Evolutionary conservation across 2,113 vertebrate genomes (phyloP).

Genomic region (Stercorarius parasiticus): DNA sequence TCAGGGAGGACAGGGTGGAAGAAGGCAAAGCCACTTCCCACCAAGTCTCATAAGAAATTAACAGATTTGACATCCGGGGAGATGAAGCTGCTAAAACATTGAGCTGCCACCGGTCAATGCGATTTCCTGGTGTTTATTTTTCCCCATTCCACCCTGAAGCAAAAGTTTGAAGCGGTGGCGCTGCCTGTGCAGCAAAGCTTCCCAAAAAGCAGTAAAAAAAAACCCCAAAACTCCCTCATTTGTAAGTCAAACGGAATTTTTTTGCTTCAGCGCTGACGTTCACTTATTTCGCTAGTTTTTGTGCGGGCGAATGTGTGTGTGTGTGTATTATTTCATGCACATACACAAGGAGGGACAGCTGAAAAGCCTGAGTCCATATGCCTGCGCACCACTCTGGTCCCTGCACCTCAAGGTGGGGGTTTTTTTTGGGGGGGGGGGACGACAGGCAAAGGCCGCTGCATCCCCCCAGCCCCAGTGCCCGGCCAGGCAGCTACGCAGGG

Average conservation of each 20-base stretch:
- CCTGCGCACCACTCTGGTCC: background rate
- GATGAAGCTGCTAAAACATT: background rate
- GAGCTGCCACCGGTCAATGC: fast-evolving
- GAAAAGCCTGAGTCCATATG: background rate
- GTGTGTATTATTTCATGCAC: background rate
- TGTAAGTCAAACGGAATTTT: background rate
- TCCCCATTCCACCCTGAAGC: background rate
- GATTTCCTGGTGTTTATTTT: background rate
- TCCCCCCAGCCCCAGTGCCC: background rate
- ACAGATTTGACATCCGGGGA: background rate
- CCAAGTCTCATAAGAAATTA: background rate
- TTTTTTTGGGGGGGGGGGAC: background rate
- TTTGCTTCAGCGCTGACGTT: background rate
- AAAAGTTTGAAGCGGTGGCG: background rate
- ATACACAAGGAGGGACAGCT: background rate
- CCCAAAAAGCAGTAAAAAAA: background rate
- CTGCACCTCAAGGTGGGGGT: background rate
- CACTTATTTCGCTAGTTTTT: background rate
- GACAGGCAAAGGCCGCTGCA: background rate
- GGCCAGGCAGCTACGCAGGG: background rate
- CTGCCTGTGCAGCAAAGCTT: background rate
- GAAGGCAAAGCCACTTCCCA: background rate
- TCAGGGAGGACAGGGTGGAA: fast-evolving
- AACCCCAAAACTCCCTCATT: background rate
- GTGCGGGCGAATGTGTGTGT: fast-evolving